Evolutionary conservation across 2,113 vertebrate species (phyloP), one percentile per base, ranked within the genome.

Genomic region (Ellobius talpinus): DNA sequence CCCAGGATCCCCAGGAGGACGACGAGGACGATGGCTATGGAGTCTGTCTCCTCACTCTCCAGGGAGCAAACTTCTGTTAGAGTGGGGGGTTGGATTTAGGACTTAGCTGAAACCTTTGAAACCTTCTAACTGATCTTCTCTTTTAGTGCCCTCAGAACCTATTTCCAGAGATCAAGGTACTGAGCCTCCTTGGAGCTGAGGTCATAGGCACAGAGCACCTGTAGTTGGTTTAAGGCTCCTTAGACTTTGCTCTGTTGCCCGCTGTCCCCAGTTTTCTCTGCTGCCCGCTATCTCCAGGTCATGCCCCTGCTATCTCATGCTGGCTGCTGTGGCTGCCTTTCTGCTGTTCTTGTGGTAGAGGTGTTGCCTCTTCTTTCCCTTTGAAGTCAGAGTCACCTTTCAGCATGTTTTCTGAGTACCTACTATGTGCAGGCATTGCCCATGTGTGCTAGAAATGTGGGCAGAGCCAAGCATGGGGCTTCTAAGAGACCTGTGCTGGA

Each of bases 251-350:
- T 73, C 31, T 23, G 47, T 73, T 55, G 52, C 52, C 52, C 4
- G 14, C 52, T 55, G 4, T 55, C 52, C 52, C 52, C 0, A 55
- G 52, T 3, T 68, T 78, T 68, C 77, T 73, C 31, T 23, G 47
- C 58, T 1, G 3, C 33, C 12, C 0, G 29, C 77, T 5, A 0
- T 13, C 19, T 10, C 47, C 12, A 0, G 0, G 3, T 42, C 50
- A 31, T 39, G 16, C 16, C 11, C 7, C 1, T 42, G 61, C 39
- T 73, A 0, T 84, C 24, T 61, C 36, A 19, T 45, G 42, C 14
- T 81, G 72, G 33, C 39, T 66, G 61, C 65, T 11, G 0, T 23
- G 39, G 8, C 36, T 50, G 61, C 39, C 16, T 36, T 70, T 65
- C 29, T 77, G 0, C 10, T 85, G 74, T 39, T 82, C 29, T 39